Conservation (phyloP, 2,113 vertebrate genomes). For the Chloroceryle aenea region DNA sequence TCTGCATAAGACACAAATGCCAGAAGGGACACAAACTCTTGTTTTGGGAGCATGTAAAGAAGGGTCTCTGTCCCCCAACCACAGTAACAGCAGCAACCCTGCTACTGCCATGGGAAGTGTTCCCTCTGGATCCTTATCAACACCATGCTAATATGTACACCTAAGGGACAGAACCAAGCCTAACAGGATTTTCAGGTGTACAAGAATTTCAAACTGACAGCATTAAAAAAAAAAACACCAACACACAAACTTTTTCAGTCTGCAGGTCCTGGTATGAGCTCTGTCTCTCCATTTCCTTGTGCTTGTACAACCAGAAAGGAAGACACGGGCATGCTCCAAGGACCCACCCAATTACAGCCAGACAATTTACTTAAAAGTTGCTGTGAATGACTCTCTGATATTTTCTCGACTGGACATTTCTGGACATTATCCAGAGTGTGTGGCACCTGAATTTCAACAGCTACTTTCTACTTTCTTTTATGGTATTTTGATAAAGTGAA, state of each 20-base stretch:
- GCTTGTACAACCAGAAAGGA: not conserved
- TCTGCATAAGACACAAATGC: not conserved
- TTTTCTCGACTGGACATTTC: not conserved
- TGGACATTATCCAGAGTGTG: not conserved
- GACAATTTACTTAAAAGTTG: not conserved
- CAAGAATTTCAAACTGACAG: not conserved
- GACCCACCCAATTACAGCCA: not conserved
- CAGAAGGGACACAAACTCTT: not conserved
- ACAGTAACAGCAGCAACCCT: not conserved
- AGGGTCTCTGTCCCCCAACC: accelerated
- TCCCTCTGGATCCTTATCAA: not conserved
- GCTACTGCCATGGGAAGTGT: not conserved
- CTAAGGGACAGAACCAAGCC: not conserved
- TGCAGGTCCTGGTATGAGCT: not conserved
- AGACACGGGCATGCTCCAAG: not conserved
- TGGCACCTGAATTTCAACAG: not conserved
- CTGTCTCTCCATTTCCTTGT: not conserved
- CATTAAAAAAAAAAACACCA: not conserved
- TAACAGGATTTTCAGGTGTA: not conserved
- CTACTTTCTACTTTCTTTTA: not conserved
- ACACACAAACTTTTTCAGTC: not conserved
- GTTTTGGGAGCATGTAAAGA: not conserved
- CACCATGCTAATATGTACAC: too few relatives aligned
- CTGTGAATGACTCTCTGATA: not conserved
- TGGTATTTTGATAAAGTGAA: not conserved